Evolutionary conservation across 2,888 invertebrate species (phyloP), one percentile per base, ranked within the genome.

Genomic region (Electrophaes corylata): DNA sequence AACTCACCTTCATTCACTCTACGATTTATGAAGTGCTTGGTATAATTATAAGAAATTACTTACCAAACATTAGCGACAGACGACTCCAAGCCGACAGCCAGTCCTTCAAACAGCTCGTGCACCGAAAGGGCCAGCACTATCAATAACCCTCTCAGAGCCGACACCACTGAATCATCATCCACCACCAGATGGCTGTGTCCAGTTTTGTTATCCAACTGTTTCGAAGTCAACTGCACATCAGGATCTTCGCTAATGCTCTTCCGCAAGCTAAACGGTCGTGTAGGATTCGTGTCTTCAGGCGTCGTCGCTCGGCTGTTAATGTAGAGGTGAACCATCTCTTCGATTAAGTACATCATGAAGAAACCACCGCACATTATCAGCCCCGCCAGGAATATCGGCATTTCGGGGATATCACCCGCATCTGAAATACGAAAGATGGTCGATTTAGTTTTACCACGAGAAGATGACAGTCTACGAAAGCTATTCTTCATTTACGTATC

Each of bases 51-150:
- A 6, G 18, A 6, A 1, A 3, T 37, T 16, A 37, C 4, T 67
- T 71, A 90, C 91, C 91, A 91, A 19, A 91, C 89, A 62, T 85
- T 90, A 31, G 71, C 81, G n/a, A 87, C 88, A 0, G 94, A 94
- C 5, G 93, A 84, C 76, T 96, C 96, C 62, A 97, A 79, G 0
- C 97, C 97, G 2, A 97, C 95, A 8, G 97, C 96, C 39, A 97
- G 88, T 0, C 97, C 97, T 88, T 97, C 97, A 75, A 97, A 96
- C 10, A 97, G 88, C 76, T 97, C 97, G 73, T 97, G 97, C 37
- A 97, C 93, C 0, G 91, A 91, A 49, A 91, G 80, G 0, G 97
- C 97, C 53, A 97, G 81, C 0, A 97, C 96, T 35, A 97, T 95
- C 29, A 97, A 87, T 23, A 97, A 86, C 0, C 96, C 97, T 68